These are phyloP conservation scores for Cremastinae sp. DNA, from an alignment of 2,888 invertebrate species.

Conservation along the genomic window DNA sequence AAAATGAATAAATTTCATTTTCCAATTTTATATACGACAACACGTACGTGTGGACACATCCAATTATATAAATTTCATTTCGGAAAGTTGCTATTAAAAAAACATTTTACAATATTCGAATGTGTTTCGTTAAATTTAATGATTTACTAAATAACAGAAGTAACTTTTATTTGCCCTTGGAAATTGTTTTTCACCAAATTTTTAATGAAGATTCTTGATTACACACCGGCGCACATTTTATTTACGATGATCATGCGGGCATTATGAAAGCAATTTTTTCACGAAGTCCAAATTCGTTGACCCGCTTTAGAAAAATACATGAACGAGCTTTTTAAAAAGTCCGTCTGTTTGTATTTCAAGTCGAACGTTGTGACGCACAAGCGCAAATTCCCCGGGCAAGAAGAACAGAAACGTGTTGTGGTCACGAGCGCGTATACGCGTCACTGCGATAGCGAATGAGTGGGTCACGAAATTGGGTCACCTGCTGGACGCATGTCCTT, in stretches of 20 bases:
- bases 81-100: no score
- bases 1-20: constrained; percentile 11
- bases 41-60: neutral
- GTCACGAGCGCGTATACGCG: neutral
- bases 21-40: neutral
- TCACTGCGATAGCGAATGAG: constrained; percentile 36
- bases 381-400: neutral
- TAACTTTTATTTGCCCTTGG: no score
- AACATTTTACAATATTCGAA: no score
- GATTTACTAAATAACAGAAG: no score
- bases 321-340: neutral
- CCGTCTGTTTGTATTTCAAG: neutral
- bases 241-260: no score
- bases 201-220: no score
- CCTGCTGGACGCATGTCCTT: constrained; percentile 33
- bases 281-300: no score
- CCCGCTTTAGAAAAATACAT: neutral
- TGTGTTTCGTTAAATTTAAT: no score
- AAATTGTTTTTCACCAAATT: no score
- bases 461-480: constrained; percentile 58
- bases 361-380: constrained; percentile 27
- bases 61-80: neutral
- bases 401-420: neutral
- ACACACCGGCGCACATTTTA: no score
- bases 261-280: no score